These are phyloP conservation scores for Tricholauxania praeusta DNA, from an alignment of 2,888 invertebrate genomes.

Conservation along the genomic window DNA sequence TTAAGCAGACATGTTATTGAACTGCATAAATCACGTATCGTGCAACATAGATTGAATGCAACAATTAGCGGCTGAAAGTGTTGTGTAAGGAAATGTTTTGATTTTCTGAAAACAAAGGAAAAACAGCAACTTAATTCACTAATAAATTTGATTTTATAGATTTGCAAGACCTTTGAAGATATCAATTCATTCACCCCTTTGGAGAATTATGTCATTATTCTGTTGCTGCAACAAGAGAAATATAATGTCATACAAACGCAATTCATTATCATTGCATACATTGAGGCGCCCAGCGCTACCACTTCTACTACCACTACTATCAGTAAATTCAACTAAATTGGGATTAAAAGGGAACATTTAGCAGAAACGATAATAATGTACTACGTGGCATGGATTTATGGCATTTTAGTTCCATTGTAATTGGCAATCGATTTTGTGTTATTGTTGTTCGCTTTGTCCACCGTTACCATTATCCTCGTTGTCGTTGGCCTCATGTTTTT, in stretches of 20 bases:
- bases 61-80: constrained; percentile 22
- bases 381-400: constrained; percentile 52
- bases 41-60: constrained; percentile 17
- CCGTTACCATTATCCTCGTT: neutral
- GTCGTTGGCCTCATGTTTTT: constrained; percentile 4
- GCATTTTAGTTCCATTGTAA: constrained; percentile 53
- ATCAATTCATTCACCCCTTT: too few relatives aligned
- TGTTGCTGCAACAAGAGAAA: too few relatives aligned
- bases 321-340: constrained; percentile 39
- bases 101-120: neutral
- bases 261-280: too few relatives aligned
- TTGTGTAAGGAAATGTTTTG: neutral
- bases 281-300: too few relatives aligned
- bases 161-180: too few relatives aligned
- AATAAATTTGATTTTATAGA: constrained; percentile 6
- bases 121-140: constrained; percentile 16
- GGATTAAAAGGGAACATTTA: constrained; percentile 51
- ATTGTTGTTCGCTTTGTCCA: constrained; percentile 42
- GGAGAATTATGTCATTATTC: too few relatives aligned
- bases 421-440: constrained; percentile 54
- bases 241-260: too few relatives aligned
- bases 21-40: constrained; percentile 26
- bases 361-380: constrained; percentile 49
- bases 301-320: too few relatives aligned
- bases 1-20: constrained; percentile 31